These are phyloP conservation scores for Siphonodentalium dalli DNA, from an alignment of 2,888 invertebrate species.

Conservation along the genomic window DNA sequence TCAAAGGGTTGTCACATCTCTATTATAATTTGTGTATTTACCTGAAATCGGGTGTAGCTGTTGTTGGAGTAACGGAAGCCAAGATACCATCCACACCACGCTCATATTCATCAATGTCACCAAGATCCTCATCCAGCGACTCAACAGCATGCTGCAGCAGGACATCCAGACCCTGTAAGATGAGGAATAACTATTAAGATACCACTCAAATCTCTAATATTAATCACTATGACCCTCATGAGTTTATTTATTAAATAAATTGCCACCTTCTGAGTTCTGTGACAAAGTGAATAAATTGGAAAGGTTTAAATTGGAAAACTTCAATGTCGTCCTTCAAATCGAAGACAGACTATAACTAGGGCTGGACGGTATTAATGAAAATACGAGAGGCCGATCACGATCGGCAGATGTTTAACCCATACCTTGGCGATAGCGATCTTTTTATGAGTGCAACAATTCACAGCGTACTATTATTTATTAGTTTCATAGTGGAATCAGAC, in stretches of 20 bases:
- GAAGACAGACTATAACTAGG: background rate
- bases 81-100: too few relatives aligned
- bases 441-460: too few relatives aligned
- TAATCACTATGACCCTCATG: background rate
- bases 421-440: too few relatives aligned
- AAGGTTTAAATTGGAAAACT: background rate
- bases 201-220: background rate
- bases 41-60: too few relatives aligned
- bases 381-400: too few relatives aligned
- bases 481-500: too few relatives aligned
- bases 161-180: slow-evolving; percentile 53
- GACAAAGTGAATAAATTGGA: background rate
- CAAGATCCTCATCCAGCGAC: slow-evolving; percentile 58
- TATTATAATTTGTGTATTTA: too few relatives aligned
- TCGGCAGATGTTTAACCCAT: too few relatives aligned
- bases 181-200: background rate
- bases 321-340: background rate
- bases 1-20: too few relatives aligned
- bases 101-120: slow-evolving; percentile 60
- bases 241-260: background rate
- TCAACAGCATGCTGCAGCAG: slow-evolving; percentile 50
- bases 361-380: too few relatives aligned
- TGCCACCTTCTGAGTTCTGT: background rate
- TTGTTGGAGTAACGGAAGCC: too few relatives aligned
- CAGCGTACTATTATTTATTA: too few relatives aligned